A percentile compares a stretch with the other conserved stretches of the same genome.
Conservation (phyloP, 2,113 vertebrate genomes). For the Eidolon helvum region DNA sequence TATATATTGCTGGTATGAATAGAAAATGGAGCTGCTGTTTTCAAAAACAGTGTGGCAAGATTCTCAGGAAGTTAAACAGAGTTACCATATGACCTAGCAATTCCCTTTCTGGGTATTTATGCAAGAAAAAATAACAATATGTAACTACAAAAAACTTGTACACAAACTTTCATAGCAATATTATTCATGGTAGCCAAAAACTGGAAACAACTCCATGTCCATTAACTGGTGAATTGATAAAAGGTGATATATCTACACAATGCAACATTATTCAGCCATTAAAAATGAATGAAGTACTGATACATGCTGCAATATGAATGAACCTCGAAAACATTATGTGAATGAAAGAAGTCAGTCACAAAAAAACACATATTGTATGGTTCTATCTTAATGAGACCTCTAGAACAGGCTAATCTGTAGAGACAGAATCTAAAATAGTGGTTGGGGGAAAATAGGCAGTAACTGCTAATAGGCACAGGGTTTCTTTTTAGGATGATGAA, state of each 20-base stretch:
- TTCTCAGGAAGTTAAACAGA: background rate
- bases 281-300: background rate
- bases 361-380: background rate
- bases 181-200: background rate
- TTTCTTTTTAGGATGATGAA: background rate
- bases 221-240: background rate
- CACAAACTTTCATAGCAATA: background rate
- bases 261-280: background rate
- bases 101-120: background rate
- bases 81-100: background rate
- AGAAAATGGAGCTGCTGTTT: background rate
- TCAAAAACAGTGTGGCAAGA: background rate
- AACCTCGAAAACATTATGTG: background rate
- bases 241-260: background rate
- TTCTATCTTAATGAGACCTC: background rate
- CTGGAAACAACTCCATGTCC: background rate
- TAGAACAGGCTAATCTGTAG: background rate
- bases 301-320: too few relatives aligned
- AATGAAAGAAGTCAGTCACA: background rate
- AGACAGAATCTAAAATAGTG: background rate
- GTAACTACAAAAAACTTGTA: background rate
- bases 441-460: background rate
- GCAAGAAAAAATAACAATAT: background rate
- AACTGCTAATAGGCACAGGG: background rate
- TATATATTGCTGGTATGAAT: background rate